A percentile compares a stretch with the other conserved stretches of the same genome.
These are phyloP conservation scores for Nephrotoma appendiculata DNA, from an alignment of 2,888 invertebrate genomes.

Conservation along the genomic window DNA sequence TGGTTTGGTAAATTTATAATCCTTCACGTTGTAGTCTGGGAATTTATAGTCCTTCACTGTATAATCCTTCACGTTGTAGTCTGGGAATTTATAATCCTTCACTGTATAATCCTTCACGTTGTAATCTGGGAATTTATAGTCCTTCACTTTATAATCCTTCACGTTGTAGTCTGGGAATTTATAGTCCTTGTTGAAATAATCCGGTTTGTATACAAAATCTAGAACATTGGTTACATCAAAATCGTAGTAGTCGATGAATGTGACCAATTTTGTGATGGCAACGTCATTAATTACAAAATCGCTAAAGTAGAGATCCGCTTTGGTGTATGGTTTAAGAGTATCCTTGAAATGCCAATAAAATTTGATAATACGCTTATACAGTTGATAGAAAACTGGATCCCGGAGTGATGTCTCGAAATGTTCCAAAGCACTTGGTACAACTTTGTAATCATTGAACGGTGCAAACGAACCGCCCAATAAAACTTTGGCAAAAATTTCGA, in stretches of 20 bases:
- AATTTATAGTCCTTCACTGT: neutral
- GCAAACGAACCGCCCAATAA: constrained; percentile 36
- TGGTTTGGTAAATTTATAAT: neutral
- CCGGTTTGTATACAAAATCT: constrained; percentile 20
- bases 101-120: too few species aligned
- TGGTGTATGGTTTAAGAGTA: constrained; percentile 44
- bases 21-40: neutral
- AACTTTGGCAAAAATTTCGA: constrained; percentile 36
- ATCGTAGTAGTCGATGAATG: constrained; percentile 54
- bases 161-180: too few species aligned
- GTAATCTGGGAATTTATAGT: neutral
- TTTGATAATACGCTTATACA: constrained; percentile 46
- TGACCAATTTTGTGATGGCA: constrained; percentile 46
- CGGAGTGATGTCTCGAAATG: constrained; percentile 50
- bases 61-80: neutral
- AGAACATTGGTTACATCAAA: constrained; percentile 39
- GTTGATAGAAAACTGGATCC: constrained; percentile 57
- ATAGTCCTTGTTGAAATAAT: neutral
- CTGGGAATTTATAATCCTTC: neutral
- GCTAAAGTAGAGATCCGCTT: constrained; percentile 43
- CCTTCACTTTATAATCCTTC: too few species aligned
- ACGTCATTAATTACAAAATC: constrained; percentile 49
- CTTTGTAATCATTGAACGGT: constrained; percentile 20
- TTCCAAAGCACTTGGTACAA: constrained; percentile 36
- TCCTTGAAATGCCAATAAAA: constrained; percentile 38